Evolutionary conservation across 1,140 invertebrate species (phyloP), one percentile per base, ranked within the genome.

Genomic region (Hycleus cichorii): DNA sequence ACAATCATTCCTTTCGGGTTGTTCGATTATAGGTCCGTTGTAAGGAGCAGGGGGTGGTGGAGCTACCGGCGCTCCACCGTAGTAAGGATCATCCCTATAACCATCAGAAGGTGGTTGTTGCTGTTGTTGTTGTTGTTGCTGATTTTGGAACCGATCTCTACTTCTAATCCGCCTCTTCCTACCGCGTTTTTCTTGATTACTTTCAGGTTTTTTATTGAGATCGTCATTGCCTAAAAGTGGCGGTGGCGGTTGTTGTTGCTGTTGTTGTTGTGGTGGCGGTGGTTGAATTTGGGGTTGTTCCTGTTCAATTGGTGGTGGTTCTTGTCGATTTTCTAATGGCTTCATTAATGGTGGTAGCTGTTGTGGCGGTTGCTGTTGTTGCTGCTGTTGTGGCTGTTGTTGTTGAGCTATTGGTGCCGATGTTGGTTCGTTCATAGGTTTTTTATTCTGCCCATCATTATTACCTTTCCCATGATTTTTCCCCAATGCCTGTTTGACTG

Each of bases 1-100:
- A 74, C 90, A 91, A 68, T 93, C 90, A 75, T 93, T 93, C 66
- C 85, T 78, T 43, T 87, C 81, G 39, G 58, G 52, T 45, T 45
- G 47, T 3, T 60, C 52, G 6, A 47, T 47, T 9, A 48, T 40
- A 11, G 32, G 49, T 39, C 32, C 32, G 0, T 32, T 32, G 7
- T 32, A 32, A 71, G 64, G 0, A 69, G 68, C 56, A 60, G 43
- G 46, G 67, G 74, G 9, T 26, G 44, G 38, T 43, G 58, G 62
- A 24, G 44, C 26, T 48, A 49, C 39, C 51, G 60, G 50, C 44
- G 59, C 64, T 47, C 59, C 54, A 10, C 58, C 50, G 51, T 58
- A 58, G 26, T 58, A 57, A 8, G 39, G 12, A 27, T 53, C 51
- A n/a, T 53, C 51, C n/a, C 51, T 53, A 32, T 53, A 53, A n/a